Base-by-base conservation (phyloP, 2,888 invertebrate genomes). In the Drosophila gaucha region DNA sequence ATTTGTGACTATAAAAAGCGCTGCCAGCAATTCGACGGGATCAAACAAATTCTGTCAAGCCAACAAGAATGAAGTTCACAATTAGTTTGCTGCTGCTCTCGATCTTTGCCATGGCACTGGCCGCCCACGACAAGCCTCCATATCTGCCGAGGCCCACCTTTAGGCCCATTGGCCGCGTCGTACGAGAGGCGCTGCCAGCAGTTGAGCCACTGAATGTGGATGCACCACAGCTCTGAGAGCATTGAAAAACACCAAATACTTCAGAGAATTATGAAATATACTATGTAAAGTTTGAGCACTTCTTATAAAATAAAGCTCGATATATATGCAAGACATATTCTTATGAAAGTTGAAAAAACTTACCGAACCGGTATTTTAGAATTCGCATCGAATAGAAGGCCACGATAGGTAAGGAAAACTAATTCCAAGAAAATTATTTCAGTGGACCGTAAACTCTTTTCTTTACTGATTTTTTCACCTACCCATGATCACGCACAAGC, bases 381-480 rank as follows among this genome's bases (percentile, higher is more conserved):
- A 50, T 90, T 91, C 0, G 91, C 91, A 84, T 92, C 92, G 44
- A 85, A 90, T 1, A 91, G 63, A 1, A 92, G 74, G 0, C 92
- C 92, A 8, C 90, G 82, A 73, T 92, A 91, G 18, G 92, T 92
- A 8, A 91, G 72, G 44, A 78, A 86, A 38, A 91, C 92, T 85
- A 46, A 5, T 33, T 4, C 9, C 10, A 35, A 50, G 1, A 35
- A 10, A 9, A 26, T 26, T n/a, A 55, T 16, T 2, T n/a, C n/a
- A 6, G 1, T 14, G 6, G 10, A 16, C 14, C 2, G 6, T 10
- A 20, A 0, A 6, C 26, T n/a, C n/a, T 6, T 0, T 2, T 1
- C 6, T 4, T 6, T 1, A 4, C 2, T 4, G 2, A 3, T 4
- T 12, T 6, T 2, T 16, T 6, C 26, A 66, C 80, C 80, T 82